Evolutionary conservation across 2,797 vertebrate species (phyloP), one percentile per base, ranked within the genome.

Genomic region (Ptychobarbus kaznakovi): DNA sequence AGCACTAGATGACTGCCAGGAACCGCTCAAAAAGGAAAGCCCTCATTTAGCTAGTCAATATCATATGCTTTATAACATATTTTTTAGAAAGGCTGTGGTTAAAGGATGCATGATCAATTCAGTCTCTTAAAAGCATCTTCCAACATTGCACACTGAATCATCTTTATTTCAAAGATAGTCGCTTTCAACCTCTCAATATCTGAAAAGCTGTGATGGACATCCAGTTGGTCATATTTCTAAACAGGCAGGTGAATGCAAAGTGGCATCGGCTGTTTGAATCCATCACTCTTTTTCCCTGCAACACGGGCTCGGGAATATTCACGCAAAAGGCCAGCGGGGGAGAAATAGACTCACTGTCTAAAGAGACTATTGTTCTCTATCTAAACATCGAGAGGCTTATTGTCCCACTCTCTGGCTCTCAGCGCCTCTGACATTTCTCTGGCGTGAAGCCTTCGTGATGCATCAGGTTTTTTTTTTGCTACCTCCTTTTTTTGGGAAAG

Each of bases 301-400:
- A 86, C 82, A 80, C 82, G 13, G 89, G 86, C 88, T 90, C 49
- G 90, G 86, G 92, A 91, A 95, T 93, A 94, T 94, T 94, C 90
- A 91, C 85, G 88, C 87, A 90, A 93, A 95, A 95, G 94, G 94
- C 93, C 93, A 94, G 89, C 88, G 88, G 87, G 90, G 91, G 89
- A 92, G 91, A 91, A 90, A 89, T 89, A 91, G 91, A 90, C 90
- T 88, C 90, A 90, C 92, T 93, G 93, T 94, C 94, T 93, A 92
- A 93, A 90, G 92, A 92, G 86, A 86, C 92, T 76, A 93, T 95
- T 95, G 94, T 95, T 92, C 78, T 90, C 92, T 95, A 95, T 95
- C 94, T 86, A 90, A 93, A 94, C 91, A 95, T 95, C 93, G 89
- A 90, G 88, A 91, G 90, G 77, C 86, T 92, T 87, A 91, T 95